Evolutionary conservation across 2,113 vertebrate species (phyloP), one percentile per base, ranked within the genome.

Genomic region (Trichechus manatus): DNA sequence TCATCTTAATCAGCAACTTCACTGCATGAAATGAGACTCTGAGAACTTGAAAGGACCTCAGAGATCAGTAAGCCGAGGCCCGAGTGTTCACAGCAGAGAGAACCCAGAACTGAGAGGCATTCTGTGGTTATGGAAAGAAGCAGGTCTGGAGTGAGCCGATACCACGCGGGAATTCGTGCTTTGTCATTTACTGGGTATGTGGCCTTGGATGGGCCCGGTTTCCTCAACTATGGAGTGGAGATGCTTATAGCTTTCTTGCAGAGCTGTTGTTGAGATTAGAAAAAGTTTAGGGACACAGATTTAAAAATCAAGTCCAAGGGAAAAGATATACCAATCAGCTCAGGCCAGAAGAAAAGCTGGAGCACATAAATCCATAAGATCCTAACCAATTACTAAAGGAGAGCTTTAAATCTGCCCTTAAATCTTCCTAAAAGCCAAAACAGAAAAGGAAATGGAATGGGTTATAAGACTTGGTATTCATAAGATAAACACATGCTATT

Each of bases 1-100:
- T 96, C 95, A 75, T 44, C 79, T 97, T 85, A 61, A 19, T 96
- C 87, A 95, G 61, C 85, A 68, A 42, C 20, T 64, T 31, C 33
- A 66, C 19, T 68, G 79, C 72, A 59, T 20, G 84, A 64, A 77
- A 82, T 33, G 66, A 95, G 75, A 95, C 89, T 75, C 89, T 94
- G 87, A 96, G 90, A 22, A 82, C 22, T 3, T 66, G 33, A 47
- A 93, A 68, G 29, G 50, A 90, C n/a, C 13, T 79, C 39, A 19
- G 36, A 66, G 80, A 72, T 81, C 53, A 53, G 2, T 11, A 42
- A 81, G 64, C 33, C 8, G 56, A 68, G 95, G 17, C 11, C 50
- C 74, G 74, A 63, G 39, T 5, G 33, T 44, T 92, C 70, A 61
- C 0, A 0, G 50, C 50, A 0, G 7, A 84, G 64, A 75, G 47